Percentiles rank a stretch among this genome's conserved stretches.
Conservation (phyloP, 1,140 invertebrate species). For the Kradibia gibbosae region DNA sequence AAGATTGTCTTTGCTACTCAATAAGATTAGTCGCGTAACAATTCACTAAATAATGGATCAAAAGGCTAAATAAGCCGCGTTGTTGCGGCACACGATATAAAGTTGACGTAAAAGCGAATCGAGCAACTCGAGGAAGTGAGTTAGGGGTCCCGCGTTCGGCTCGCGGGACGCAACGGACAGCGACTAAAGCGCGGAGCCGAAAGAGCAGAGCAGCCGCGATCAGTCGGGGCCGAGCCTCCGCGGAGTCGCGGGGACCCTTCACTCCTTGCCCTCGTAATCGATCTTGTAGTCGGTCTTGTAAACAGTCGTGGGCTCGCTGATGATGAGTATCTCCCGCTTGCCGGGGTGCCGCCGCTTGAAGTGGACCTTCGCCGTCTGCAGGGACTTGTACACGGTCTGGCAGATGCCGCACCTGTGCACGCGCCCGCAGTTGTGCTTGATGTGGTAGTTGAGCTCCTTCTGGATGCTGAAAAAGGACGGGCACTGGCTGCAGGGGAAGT, state of each 20-base stretch:
- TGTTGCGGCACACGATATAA: too few species aligned
- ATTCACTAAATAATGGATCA: too few species aligned
- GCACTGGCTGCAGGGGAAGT: constrained; percentile 53
- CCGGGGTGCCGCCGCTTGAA: constrained; percentile 58
- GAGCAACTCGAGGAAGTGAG: too few species aligned
- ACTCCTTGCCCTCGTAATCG: neutral
- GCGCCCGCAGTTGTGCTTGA: constrained; percentile 61
- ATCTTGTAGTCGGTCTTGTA: neutral
- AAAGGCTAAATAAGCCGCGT: too few species aligned
- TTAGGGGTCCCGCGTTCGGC: too few species aligned
- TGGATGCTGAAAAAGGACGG: constrained; percentile 58
- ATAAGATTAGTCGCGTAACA: too few species aligned
- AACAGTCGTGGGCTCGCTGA: constrained; percentile 24
- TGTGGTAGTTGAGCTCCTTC: constrained; percentile 57
- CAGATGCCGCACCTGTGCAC: constrained; percentile 63
- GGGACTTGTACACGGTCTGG: constrained; percentile 57
- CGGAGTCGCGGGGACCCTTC: neutral
- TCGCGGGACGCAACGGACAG: too few species aligned
- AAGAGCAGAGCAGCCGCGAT: neutral
- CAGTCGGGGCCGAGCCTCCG: neutral
- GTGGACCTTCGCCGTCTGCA: constrained; percentile 62
- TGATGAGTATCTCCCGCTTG: neutral
- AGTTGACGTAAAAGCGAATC: too few species aligned
- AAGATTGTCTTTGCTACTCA: too few species aligned
- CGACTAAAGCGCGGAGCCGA: neutral